phyloP scores from a whole-genome alignment of 1,140 invertebrate genomes.

The Acyrthosiphon pisum region DNA sequence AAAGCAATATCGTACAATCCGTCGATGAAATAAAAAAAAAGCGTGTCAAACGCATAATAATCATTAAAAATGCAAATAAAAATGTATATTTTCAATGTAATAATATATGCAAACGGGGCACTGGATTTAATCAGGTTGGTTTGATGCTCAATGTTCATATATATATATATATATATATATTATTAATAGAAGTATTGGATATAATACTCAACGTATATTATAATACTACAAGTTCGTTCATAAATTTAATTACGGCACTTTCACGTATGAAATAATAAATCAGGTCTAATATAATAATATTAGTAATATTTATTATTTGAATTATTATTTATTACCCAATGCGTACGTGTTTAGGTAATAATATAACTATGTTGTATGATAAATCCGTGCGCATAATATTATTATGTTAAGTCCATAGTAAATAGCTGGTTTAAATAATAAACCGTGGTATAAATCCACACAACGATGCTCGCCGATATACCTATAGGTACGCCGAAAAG shows the following conservation, averaged over 20 bases:
- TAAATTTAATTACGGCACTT: not conserved
- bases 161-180: not conserved
- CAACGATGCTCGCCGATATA: not conserved
- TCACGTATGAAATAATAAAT: not conserved
- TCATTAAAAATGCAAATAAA: not conserved
- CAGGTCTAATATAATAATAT: not conserved
- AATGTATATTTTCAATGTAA: not conserved
- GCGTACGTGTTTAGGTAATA: not conserved
- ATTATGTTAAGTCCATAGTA: not conserved
- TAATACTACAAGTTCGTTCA: not conserved
- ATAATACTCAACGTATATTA: not conserved
- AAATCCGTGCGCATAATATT: not conserved
- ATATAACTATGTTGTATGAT: not conserved
- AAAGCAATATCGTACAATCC: too few relatives aligned
- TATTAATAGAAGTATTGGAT: not conserved
- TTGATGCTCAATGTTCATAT: not conserved
- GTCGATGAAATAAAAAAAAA: not conserved
- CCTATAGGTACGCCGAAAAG: not conserved
- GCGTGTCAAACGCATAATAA: not conserved
- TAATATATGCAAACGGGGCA: not conserved
- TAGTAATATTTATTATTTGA: not conserved
- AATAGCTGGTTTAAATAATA: slow-evolving; percentile 1
- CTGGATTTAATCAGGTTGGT: not conserved
- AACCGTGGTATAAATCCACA: not conserved
- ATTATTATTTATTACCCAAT: not conserved